Evolutionary conservation across 2,888 invertebrate genomes (phyloP), one percentile per base, ranked within the genome.

Genomic region (Scaptomyza caliginosa): DNA sequence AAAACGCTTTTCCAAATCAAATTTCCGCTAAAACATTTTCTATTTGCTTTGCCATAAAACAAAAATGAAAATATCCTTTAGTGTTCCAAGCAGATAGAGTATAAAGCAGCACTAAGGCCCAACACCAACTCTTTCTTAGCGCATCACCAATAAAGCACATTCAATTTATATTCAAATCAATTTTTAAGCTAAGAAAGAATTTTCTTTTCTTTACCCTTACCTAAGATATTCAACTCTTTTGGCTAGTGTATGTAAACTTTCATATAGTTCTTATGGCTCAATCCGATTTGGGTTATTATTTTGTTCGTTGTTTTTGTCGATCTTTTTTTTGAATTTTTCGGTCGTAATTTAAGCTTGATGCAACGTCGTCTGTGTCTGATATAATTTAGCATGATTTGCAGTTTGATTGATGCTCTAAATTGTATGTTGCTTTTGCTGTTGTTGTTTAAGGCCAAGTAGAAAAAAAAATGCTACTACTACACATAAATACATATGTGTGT

Each of bases 1-100:
- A 87, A 89, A 89, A 89, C 88, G 89, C 89, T 89, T 89, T 89
- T 79, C 68, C 77, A 89, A 89, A 89, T 89, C 89, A 86, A 89
- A 89, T 89, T 89, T 87, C 81, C 87, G 78, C 85, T 84, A 86
- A 89, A 88, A 86, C 77, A 84, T 83, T 83, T 82, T 77, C 77
- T 86, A 80, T 85, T 83, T 83, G 79, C 60, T 74, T 54, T 59
- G 62, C 57, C 62, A 62, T 59, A 51, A 32, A 13, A 51, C 58
- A 83, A 50, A 67, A 77, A 77, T 72, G 69, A 57, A 50, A 57
- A 65, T 45, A 52, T 72, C 34, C 45, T 45, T 39, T 34, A 17
- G 16, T 16, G 16, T 24, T 24, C 3, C n/a, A 17, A 26, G 2
- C 16, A 39, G 42, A 16, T 23, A 55, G 46, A 17, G 6, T 49